Conservation (phyloP, 2,888 invertebrate species). For the Danaus chrysippus region DNA sequence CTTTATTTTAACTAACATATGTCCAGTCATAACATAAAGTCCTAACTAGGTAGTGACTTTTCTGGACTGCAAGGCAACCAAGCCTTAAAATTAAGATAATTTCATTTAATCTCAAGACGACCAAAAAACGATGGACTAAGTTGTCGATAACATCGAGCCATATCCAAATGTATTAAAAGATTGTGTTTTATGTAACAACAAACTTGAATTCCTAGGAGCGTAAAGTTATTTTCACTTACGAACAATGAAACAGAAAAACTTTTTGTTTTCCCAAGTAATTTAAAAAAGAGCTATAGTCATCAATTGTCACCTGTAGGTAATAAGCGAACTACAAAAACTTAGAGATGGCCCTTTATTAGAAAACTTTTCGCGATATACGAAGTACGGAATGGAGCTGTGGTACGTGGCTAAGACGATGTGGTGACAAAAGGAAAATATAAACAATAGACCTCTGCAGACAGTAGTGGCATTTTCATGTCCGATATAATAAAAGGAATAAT, state of each 20-base stretch:
- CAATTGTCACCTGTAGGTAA: conserved; percentile 76
- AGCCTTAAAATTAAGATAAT: too few relatives aligned
- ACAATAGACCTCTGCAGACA: conserved; percentile 12
- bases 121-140: background rate
- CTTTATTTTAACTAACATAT: too few relatives aligned
- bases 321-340: conserved; percentile 66
- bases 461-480: background rate
- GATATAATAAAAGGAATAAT: too few relatives aligned
- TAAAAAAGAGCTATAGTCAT: conserved; percentile 71
- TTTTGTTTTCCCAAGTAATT: conserved; percentile 53
- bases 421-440: conserved; percentile 20
- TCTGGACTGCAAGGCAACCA: background rate
- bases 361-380: conserved; percentile 65
- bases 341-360: conserved; percentile 72
- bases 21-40: too few relatives aligned
- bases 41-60: background rate
- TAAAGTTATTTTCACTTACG: conserved; percentile 25
- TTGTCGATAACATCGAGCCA: background rate
- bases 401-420: conserved; percentile 73
- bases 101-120: too few relatives aligned
- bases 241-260: conserved; percentile 34
- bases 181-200: conserved; percentile 18
- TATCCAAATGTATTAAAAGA: background rate
- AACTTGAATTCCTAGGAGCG: conserved; percentile 10
- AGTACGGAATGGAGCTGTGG: conserved; percentile 65